Evolutionary conservation across 1,140 invertebrate genomes (phyloP).

Genomic region (Neelides sp.): DNA sequence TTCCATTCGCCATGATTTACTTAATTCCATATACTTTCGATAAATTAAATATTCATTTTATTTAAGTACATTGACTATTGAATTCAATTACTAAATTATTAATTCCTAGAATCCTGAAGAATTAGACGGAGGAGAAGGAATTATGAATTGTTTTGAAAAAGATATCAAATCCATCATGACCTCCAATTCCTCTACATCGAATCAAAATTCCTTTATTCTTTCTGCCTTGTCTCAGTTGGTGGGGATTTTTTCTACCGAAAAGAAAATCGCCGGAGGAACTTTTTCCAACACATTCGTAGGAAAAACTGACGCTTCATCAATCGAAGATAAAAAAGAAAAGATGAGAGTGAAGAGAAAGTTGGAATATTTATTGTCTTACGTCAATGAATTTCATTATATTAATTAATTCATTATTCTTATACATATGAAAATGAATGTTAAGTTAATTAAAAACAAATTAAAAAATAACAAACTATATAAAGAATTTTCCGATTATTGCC

Average conservation of each 20-base stretch:
- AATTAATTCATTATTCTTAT: no score
- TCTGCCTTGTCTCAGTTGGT: neutral
- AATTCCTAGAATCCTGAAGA: slow-evolving; percentile 12
- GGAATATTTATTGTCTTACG: slow-evolving; percentile 15
- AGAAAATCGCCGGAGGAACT: neutral
- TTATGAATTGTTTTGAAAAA: slow-evolving; percentile 6
- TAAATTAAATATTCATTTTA: neutral
- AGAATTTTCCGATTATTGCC: no score
- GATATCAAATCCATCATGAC: slow-evolving; percentile 9
- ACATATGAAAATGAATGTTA: no score
- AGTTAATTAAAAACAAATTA: no score
- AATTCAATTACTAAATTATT: neutral
- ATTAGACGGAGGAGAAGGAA: slow-evolving; percentile 14
- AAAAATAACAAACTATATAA: no score
- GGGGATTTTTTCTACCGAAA: neutral
- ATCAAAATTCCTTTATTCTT: slow-evolving; percentile 3
- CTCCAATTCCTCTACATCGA: slow-evolving; percentile 1
- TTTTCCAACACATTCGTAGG: neutral
- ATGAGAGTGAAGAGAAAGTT: slow-evolving; percentile 10
- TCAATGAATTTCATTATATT: slow-evolving; percentile 18
- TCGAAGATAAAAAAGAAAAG: neutral
- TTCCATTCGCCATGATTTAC: no score
- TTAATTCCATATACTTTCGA: no score
- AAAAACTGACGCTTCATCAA: neutral
- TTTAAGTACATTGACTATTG: neutral